Conservation (phyloP, 2,888 invertebrate genomes). For the Ornithoptera alexandrae region DNA sequence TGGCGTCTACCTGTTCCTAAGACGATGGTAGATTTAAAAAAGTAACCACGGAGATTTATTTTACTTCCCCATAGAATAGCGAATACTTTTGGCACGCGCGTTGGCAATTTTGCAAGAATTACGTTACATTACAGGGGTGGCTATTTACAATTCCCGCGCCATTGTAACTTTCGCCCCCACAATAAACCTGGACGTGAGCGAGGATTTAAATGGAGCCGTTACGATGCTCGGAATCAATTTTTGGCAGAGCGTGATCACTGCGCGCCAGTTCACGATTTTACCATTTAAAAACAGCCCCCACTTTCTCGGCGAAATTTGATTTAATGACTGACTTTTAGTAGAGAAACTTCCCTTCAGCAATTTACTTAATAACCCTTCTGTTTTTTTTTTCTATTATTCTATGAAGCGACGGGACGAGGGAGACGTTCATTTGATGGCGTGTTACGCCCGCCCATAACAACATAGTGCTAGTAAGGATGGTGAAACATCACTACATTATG, state of each 20-base stretch:
- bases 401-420: too few species aligned
- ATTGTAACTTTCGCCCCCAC: constrained; percentile 70
- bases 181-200: constrained; percentile 70
- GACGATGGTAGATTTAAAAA: not conserved
- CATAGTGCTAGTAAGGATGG: too few species aligned
- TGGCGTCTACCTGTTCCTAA: too few species aligned
- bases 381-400: too few species aligned
- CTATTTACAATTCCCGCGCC: constrained; percentile 55
- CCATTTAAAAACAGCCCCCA: not conserved
- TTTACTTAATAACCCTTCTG: too few species aligned
- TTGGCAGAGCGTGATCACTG: constrained; percentile 20
- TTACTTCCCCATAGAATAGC: not conserved
- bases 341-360: not conserved
- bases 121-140: constrained; percentile 52
- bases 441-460: too few species aligned
- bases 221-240: constrained; percentile 24
- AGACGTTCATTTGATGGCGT: too few species aligned
- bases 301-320: not conserved
- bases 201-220: constrained; percentile 56
- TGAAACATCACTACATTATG: too few species aligned
- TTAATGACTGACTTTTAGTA: not conserved
- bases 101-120: constrained; percentile 52
- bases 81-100: not conserved
- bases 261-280: constrained; percentile 5
- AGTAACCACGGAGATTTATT: not conserved